phyloP scores from a whole-genome alignment of 2,888 invertebrate species.

The Orgyia antiqua region DNA sequence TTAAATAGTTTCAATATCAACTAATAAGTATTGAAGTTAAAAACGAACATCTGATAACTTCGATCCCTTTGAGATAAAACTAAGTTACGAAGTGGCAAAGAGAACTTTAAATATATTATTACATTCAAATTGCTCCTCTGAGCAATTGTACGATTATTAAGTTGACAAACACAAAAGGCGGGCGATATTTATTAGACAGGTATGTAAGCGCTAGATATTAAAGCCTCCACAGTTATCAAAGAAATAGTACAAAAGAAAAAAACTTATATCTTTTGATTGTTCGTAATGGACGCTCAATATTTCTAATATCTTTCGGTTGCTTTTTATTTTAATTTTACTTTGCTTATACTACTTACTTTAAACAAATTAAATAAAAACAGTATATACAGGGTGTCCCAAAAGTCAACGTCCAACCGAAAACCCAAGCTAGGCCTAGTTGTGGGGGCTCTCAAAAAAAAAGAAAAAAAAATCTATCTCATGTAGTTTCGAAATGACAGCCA shows the following conservation, averaged over 20 bases:
- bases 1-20: slow-evolving; percentile 10
- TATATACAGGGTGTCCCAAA: too few species aligned
- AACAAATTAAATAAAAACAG: too few species aligned
- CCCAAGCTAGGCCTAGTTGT: too few species aligned
- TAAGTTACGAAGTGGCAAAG: slow-evolving; percentile 15
- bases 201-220: slow-evolving; percentile 22
- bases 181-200: slow-evolving; percentile 21
- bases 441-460: too few species aligned
- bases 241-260: slow-evolving; percentile 42
- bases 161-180: slow-evolving; percentile 17
- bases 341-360: too few species aligned
- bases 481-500: too few species aligned
- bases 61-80: slow-evolving; percentile 22
- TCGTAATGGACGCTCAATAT: too few species aligned
- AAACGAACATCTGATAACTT: slow-evolving; percentile 14
- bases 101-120: slow-evolving; percentile 21
- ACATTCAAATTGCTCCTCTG: slow-evolving; percentile 17
- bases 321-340: too few species aligned
- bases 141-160: slow-evolving; percentile 19
- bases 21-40: slow-evolving; percentile 19
- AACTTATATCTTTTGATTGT: too few species aligned
- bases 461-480: too few species aligned
- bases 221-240: slow-evolving; percentile 38
- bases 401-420: too few species aligned
- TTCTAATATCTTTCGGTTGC: too few species aligned